Evolutionary conservation across 2,797 vertebrate species (phyloP).

Genomic region (Clarias platycephalus): DNA sequence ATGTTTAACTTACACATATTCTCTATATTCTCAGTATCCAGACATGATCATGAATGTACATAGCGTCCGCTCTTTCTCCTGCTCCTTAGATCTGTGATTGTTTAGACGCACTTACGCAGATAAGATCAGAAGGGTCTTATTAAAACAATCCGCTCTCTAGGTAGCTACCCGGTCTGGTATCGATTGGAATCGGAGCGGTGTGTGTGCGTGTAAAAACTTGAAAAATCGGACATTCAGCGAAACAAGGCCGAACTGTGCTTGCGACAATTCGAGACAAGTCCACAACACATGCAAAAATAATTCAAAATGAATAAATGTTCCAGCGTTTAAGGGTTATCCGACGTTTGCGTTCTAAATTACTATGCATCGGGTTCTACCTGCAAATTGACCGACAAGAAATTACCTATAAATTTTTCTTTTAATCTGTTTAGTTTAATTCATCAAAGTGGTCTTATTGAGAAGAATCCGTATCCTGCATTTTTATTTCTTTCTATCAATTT

Average conservation of each 20-base stretch:
- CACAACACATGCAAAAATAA: background rate
- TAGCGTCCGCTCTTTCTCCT: slow-evolving; percentile 42
- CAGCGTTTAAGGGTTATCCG: slow-evolving; percentile 20
- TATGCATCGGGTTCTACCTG: slow-evolving; percentile 80
- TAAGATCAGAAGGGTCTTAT: slow-evolving; percentile 4
- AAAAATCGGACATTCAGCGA: background rate
- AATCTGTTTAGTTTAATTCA: slow-evolving; percentile 62
- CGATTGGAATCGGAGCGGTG: slow-evolving; percentile 9
- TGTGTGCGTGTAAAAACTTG: background rate
- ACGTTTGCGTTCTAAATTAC: slow-evolving; percentile 70
- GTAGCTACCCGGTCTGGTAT: slow-evolving; percentile 1
- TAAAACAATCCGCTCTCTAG: slow-evolving; percentile 1
- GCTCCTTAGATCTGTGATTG: slow-evolving; percentile 30
- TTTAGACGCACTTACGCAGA: slow-evolving; percentile 29
- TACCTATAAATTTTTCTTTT: slow-evolving; percentile 61
- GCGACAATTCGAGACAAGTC: slow-evolving; percentile 39
- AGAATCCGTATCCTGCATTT: slow-evolving; percentile 74
- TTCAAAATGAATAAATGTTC: background rate
- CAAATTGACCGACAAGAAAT: slow-evolving; percentile 56
- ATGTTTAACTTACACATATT: slow-evolving; percentile 29
- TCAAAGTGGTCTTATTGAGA: slow-evolving; percentile 80
- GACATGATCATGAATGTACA: slow-evolving; percentile 54
- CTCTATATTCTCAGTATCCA: slow-evolving; percentile 27
- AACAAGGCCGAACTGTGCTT: slow-evolving; percentile 38
- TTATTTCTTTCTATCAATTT: slow-evolving; percentile 65